Evolutionary conservation across 2,113 vertebrate genomes (phyloP), one percentile per base, ranked within the genome.

Genomic region (Daboia siamensis): DNA sequence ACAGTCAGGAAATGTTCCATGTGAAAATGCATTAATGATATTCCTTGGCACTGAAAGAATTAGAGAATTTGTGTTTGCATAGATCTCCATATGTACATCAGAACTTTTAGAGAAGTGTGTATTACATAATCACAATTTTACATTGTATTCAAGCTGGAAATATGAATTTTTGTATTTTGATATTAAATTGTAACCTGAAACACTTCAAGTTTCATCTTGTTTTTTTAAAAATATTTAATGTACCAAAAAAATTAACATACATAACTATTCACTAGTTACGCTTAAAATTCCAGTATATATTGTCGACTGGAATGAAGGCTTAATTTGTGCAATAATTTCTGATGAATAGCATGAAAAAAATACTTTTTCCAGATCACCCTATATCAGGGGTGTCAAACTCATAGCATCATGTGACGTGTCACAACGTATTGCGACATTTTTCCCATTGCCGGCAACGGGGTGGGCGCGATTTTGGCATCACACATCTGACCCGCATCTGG

Each of bases 191-290:
- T 29, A 52, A 57, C 1, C 8, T 23, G 55, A 54, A 52, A 39
- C 20, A 46, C 33, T 74, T n/a, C 39, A 33, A 48, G 12, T n/a
- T 87, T 39, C 8, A 39, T 21, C 2, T 46, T 2, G 8, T 59
- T 61, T 86, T 51, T 52, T 55, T 44, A 59, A 95, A 91, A 61
- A 95, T 23, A 95, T 94, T 90, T 33, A 44, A 90, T 23, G 39
- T 93, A 86, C 59, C 4, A 85, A 23, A 85, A 2, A 48, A 6
- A 5, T 44, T 88, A 91, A 69, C 1, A 86, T 2, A 2, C 33
- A 13, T 44, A 20, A 29, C 8, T 44, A 55, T 74, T 74, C 88
- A 88, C 13, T 26, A 90, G 21, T 59, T 23, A 84, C 1, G 20
- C 12, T 44, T 39, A 90, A 86, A 59, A 88, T 93, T n/a, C 10